Conservation (phyloP, 1,140 invertebrate genomes). For the Pseudomyrmex cubaensis region DNA sequence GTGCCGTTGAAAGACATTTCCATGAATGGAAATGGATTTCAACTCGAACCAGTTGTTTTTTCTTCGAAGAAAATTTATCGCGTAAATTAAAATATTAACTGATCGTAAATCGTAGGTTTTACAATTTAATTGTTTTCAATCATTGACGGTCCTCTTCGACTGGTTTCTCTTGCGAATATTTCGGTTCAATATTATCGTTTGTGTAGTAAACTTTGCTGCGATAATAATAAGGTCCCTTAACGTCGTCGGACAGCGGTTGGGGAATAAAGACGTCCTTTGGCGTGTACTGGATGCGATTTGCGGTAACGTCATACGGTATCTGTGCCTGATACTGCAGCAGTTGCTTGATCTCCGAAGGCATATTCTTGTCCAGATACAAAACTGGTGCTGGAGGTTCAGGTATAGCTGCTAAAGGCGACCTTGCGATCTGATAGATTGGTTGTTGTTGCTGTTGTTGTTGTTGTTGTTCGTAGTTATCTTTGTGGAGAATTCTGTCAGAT, state of each 20-base stretch:
- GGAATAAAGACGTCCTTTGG: conserved; percentile 80
- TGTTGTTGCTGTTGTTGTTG: conserved; percentile 43
- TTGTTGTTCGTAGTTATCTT: no score
- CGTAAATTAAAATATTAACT: conserved; percentile 23
- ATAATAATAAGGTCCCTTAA: conserved; percentile 76
- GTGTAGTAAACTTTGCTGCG: conserved; percentile 79
- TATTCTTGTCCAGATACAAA: conserved; percentile 64
- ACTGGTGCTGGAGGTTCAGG: conserved; percentile 23
- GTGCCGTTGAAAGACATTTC: not conserved
- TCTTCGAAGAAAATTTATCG: not conserved
- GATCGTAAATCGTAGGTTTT: not conserved
- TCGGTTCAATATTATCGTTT: conserved; percentile 57
- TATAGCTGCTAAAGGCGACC: conserved; percentile 7
- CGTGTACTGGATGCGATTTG: conserved; percentile 80
- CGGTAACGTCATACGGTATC: conserved; percentile 82
- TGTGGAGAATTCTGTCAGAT: no score
- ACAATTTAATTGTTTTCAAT: not conserved
- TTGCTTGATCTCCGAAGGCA: conserved; percentile 80
- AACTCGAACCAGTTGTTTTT: not conserved
- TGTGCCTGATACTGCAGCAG: conserved; percentile 81
- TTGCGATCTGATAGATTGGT: conserved; percentile 40
- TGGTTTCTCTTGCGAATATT: conserved; percentile 50
- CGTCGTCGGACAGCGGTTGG: conserved; percentile 75
- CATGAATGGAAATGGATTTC: not conserved
- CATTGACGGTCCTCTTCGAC: conserved; percentile 65